phyloP scores from a whole-genome alignment of 2,888 invertebrate genomes.

The Pteria penguin region DNA sequence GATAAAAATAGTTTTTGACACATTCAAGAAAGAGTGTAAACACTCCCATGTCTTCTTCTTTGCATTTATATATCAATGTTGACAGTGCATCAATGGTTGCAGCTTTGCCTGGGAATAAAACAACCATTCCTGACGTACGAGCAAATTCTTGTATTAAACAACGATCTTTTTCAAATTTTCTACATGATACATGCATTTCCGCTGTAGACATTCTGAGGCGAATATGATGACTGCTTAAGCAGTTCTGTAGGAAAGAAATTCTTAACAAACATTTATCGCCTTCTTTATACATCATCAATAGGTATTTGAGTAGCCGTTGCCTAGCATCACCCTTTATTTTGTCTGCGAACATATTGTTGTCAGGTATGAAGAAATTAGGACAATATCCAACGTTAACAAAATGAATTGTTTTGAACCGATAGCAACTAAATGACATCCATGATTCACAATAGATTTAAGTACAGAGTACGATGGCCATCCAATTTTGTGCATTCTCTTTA shows the following conservation, averaged over 20 bases:
- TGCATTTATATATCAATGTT: too few species aligned
- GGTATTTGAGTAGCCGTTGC: not conserved
- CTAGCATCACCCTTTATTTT: not conserved
- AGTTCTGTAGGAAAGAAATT: not conserved
- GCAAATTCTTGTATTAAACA: too few species aligned
- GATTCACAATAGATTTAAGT: not conserved
- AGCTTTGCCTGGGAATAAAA: too few species aligned
- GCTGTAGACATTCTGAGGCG: too few species aligned
- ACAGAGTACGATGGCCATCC: not conserved
- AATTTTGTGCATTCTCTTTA: not conserved
- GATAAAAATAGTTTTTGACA: too few species aligned
- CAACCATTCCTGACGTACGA: too few species aligned
- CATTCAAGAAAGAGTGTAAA: too few species aligned
- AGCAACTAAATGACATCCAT: constrained; percentile 10
- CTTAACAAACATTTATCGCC: not conserved
- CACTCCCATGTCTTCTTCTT: too few species aligned
- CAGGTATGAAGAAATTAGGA: constrained; percentile 12
- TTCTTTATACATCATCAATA: not conserved
- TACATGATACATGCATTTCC: too few species aligned
- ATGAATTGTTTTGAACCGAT: not conserved
- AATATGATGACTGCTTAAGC: too few species aligned
- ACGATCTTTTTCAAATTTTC: too few species aligned
- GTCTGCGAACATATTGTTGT: not conserved
- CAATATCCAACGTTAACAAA: not conserved
- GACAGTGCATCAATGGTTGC: too few species aligned